phyloP scores from a whole-genome alignment of 2,888 invertebrate genomes.

The Iselma pallidipennis region DNA sequence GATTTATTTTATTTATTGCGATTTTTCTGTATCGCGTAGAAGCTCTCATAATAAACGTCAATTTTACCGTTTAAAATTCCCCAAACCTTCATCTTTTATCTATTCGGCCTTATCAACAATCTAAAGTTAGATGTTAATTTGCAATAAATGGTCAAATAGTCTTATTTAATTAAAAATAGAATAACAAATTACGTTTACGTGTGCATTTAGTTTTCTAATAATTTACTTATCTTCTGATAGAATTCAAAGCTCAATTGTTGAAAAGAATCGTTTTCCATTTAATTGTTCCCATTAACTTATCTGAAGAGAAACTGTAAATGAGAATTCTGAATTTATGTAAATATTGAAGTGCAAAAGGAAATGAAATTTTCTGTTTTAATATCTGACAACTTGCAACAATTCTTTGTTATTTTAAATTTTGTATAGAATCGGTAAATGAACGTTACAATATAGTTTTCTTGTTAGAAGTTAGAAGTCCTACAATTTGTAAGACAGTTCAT shows the following conservation, averaged over 20 bases:
- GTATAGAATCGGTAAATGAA: too few relatives aligned
- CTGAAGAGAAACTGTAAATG: neutral
- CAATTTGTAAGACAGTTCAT: too few relatives aligned
- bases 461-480: too few relatives aligned
- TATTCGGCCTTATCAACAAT: neutral
- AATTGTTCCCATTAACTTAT: neutral
- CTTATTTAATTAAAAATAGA: neutral
- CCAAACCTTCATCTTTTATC: neutral
- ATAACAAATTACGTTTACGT: neutral
- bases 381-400: neutral
- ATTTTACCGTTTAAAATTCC: too few relatives aligned
- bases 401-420: too few relatives aligned
- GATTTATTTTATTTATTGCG: too few relatives aligned
- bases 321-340: neutral
- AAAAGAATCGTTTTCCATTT: neutral
- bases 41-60: too few relatives aligned
- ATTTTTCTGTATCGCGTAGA: too few relatives aligned
- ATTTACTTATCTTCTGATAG: neutral
- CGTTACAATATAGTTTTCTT: too few relatives aligned
- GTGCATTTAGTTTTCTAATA: neutral
- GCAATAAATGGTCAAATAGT: neutral
- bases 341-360: neutral
- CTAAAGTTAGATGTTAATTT: neutral
- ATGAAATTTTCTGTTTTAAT: neutral
- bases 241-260: neutral